These are phyloP conservation scores for Spermophilus dauricus DNA, from an alignment of 2,113 vertebrate species.

Conservation along the genomic window DNA sequence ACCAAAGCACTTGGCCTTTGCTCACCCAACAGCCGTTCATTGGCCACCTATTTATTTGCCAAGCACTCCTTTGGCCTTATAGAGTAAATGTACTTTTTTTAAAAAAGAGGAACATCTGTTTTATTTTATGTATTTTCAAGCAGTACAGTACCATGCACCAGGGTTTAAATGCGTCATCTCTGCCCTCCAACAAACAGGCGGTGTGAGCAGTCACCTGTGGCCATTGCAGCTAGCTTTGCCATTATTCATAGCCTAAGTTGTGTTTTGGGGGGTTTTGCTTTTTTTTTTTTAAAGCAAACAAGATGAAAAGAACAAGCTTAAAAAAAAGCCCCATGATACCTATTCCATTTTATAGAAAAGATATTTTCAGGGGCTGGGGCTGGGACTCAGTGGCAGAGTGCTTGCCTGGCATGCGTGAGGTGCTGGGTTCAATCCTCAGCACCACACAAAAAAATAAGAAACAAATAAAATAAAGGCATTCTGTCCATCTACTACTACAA, in stretches of 20 bases:
- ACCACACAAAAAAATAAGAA: too few species aligned
- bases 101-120: background rate
- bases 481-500: too few species aligned
- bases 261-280: background rate
- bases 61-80: background rate
- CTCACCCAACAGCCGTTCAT: background rate
- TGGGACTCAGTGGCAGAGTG: too few species aligned
- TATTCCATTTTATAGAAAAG: background rate
- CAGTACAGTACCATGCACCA: background rate
- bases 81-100: background rate
- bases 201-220: background rate
- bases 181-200: background rate
- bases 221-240: background rate
- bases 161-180: background rate
- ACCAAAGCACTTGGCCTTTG: background rate
- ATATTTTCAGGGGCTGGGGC: background rate
- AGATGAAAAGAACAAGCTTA: background rate
- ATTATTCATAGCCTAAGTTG: background rate
- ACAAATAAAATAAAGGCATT: too few species aligned
- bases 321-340: background rate
- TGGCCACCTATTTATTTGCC: background rate
- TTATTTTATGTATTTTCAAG: background rate
- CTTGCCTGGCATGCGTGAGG: too few species aligned
- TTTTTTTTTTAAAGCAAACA: background rate
- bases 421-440: too few species aligned